phyloP scores from a whole-genome alignment of 92 coral and sea anemone species.

The Phenganax subtilis region DNA sequence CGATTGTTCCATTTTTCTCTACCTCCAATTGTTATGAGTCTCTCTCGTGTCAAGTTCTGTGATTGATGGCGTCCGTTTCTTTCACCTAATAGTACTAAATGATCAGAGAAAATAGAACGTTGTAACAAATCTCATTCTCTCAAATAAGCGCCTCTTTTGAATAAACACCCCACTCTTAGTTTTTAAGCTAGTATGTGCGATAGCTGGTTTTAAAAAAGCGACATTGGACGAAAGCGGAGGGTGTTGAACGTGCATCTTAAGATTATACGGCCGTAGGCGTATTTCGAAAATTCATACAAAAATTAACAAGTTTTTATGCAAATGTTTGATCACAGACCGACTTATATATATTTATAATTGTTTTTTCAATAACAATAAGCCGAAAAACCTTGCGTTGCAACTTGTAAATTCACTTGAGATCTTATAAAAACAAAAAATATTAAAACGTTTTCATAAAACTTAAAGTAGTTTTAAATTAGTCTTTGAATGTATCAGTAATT shows the following conservation, averaged over 20 bases:
- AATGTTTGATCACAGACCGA: background rate
- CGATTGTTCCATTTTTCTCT: conserved; percentile 91
- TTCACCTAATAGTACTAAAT: conserved; percentile 45
- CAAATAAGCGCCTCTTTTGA: too few species aligned
- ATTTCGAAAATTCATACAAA: background rate
- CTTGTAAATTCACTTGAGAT: background rate
- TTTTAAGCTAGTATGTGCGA: too few species aligned
- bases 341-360: background rate
- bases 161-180: too few species aligned
- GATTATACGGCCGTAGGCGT: background rate
- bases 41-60: conserved; percentile 27
- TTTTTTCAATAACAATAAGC: background rate
- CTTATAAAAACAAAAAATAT: background rate
- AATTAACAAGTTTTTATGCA: conserved; percentile 1
- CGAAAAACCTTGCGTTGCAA: background rate
- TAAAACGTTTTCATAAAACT: background rate
- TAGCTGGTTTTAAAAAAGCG: too few species aligned
- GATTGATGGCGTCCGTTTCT: conserved; percentile 43
- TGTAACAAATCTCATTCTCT: background rate
- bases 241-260: too few species aligned
- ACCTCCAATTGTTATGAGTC: conserved; percentile 38
- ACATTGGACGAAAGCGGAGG: too few species aligned
- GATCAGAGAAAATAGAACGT: conserved; percentile 23
- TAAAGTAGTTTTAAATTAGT: too few species aligned
- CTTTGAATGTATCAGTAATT: too few species aligned